Percentiles rank a stretch among this genome's conserved stretches.
Evolutionary conservation across 2,888 invertebrate genomes (phyloP).

Genomic region (Cancer borealis): DNA sequence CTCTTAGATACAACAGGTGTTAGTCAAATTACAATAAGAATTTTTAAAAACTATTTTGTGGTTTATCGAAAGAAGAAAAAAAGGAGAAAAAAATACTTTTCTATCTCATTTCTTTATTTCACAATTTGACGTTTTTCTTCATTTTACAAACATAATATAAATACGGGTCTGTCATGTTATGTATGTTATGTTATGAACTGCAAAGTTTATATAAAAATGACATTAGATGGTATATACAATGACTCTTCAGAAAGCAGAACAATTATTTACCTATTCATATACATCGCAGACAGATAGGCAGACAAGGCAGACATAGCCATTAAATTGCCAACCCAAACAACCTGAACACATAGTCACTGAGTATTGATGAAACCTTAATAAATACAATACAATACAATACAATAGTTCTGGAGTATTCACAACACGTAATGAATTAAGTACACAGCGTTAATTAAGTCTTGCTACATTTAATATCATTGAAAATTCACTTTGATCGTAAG

Average conservation of each 20-base stretch:
- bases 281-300: neutral
- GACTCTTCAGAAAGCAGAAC: neutral
- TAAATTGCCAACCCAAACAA: neutral
- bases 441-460: neutral
- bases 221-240: slow-evolving; percentile 55
- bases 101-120: neutral
- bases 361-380: neutral
- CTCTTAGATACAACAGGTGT: too few relatives aligned
- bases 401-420: neutral
- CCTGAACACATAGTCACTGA: slow-evolving; percentile 26
- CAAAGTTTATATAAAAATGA: slow-evolving; percentile 39
- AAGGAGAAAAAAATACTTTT: neutral
- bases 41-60: neutral
- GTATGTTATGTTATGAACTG: neutral
- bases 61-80: too few relatives aligned
- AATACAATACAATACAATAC: neutral
- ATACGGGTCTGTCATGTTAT: slow-evolving; percentile 31
- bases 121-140: slow-evolving; percentile 14
- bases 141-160: slow-evolving; percentile 47
- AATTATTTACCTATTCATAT: too few relatives aligned
- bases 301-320: too few relatives aligned
- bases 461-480: neutral
- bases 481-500: too few relatives aligned
- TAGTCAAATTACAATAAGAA: too few relatives aligned
- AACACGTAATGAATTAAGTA: slow-evolving; percentile 14